Evolutionary conservation across 92 coral and sea anemone genomes (phyloP).

Genomic region (Metridium senile): DNA sequence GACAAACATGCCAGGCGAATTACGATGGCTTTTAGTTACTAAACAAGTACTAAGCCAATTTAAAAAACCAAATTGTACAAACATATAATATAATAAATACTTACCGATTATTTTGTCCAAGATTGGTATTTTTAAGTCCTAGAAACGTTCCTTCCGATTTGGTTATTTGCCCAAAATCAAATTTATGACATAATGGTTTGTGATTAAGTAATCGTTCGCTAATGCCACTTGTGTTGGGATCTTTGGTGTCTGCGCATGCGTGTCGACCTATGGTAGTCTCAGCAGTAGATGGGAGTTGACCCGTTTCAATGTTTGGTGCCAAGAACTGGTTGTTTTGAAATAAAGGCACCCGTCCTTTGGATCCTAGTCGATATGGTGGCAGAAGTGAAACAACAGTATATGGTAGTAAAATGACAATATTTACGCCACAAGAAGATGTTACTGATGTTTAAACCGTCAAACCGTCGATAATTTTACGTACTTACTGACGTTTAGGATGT

Average conservation of each 20-base stretch:
- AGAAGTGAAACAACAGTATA: too few relatives aligned
- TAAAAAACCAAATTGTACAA: too few relatives aligned
- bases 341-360: neutral
- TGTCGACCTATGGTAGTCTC: constrained; percentile 2
- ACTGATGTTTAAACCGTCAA: too few relatives aligned
- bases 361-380: constrained; percentile 9
- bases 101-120: constrained; percentile 30
- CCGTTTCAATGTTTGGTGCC: constrained; percentile 1
- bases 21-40: neutral
- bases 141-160: constrained; percentile 1
- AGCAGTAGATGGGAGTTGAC: constrained; percentile 10
- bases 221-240: constrained; percentile 27
- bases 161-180: constrained; percentile 45
- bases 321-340: constrained; percentile 13
- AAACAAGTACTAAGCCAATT: neutral
- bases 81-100: too few relatives aligned
- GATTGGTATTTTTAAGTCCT: constrained; percentile 1
- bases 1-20: neutral
- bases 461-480: too few relatives aligned
- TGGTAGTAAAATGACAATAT: too few relatives aligned
- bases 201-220: constrained; percentile 48
- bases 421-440: too few relatives aligned
- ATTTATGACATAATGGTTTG: constrained; percentile 43
- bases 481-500: too few relatives aligned
- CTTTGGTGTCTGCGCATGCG: constrained; percentile 16